These are phyloP conservation scores for Ptychoptera contaminata DNA, from an alignment of 2,888 invertebrate genomes.

Conservation along the genomic window DNA sequence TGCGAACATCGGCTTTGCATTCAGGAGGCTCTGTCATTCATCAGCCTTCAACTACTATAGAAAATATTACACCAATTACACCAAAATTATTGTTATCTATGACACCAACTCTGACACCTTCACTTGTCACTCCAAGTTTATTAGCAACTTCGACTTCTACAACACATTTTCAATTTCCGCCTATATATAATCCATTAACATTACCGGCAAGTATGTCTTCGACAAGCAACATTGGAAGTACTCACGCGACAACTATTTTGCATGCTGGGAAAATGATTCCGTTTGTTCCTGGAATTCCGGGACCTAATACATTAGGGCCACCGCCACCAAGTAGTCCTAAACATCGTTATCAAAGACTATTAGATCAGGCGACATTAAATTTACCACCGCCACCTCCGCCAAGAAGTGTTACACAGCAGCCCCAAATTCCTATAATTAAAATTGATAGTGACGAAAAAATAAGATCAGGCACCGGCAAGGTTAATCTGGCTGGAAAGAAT, in stretches of 20 bases:
- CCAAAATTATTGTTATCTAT: constrained; percentile 41
- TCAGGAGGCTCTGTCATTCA: constrained; percentile 67
- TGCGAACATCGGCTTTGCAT: constrained; percentile 65
- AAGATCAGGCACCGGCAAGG: too few species aligned
- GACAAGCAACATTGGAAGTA: constrained; percentile 12
- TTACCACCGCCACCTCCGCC: too few species aligned
- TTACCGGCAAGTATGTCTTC: constrained; percentile 35
- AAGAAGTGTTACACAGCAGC: too few species aligned
- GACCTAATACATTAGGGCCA: constrained; percentile 47
- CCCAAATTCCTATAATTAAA: too few species aligned
- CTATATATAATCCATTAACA: constrained; percentile 52
- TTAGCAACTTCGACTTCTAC: constrained; percentile 11
- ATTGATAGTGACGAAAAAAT: too few species aligned
- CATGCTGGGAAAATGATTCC: constrained; percentile 64
- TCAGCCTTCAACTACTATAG: constrained; percentile 19
- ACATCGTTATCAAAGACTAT: background rate
- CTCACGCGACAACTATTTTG: constrained; percentile 40
- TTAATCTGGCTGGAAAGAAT: too few species aligned
- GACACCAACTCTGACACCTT: constrained; percentile 37
- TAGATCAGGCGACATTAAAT: background rate
- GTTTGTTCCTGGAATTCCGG: constrained; percentile 77
- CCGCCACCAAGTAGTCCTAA: constrained; percentile 20
- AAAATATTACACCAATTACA: constrained; percentile 15
- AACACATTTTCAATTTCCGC: constrained; percentile 45
- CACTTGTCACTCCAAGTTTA: constrained; percentile 31